phyloP scores from a whole-genome alignment of 2,113 vertebrate genomes.

The Gopherus evgoodei region DNA sequence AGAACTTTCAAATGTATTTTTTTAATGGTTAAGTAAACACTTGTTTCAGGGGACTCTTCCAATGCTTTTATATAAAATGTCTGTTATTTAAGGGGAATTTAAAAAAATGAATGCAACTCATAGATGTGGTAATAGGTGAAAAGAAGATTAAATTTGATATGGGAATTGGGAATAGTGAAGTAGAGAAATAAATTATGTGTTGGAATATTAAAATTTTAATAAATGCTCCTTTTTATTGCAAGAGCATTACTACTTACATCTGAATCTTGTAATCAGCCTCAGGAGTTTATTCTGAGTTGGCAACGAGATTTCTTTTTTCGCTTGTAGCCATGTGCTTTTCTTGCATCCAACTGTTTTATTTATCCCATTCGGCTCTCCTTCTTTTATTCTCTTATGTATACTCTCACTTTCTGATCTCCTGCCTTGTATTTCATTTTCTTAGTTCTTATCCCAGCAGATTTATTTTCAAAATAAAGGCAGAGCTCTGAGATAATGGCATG shows the following conservation, averaged over 20 bases:
- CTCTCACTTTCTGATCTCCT: slow-evolving; percentile 60
- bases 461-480: slow-evolving; percentile 63
- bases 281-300: slow-evolving; percentile 58
- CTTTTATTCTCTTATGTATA: slow-evolving; percentile 69
- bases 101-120: slow-evolving; percentile 37
- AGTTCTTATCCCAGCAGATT: slow-evolving; percentile 69
- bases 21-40: neutral
- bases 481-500: slow-evolving; percentile 72
- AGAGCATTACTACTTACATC: slow-evolving; percentile 33
- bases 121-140: slow-evolving; percentile 41
- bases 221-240: slow-evolving; percentile 52
- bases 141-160: neutral
- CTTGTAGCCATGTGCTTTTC: slow-evolving; percentile 41
- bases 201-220: slow-evolving; percentile 70
- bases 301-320: slow-evolving; percentile 60
- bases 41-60: neutral
- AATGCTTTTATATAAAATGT: neutral
- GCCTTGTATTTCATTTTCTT: slow-evolving; percentile 75
- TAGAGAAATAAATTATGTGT: slow-evolving; percentile 42
- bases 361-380: slow-evolving; percentile 60
- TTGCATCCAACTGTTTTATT: slow-evolving; percentile 68
- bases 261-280: slow-evolving; percentile 54
- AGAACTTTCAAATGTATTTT: neutral
- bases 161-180: slow-evolving; percentile 44
- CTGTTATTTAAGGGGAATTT: neutral